phyloP scores from a whole-genome alignment of 2,113 vertebrate species.

The Mastomys coucha region DNA sequence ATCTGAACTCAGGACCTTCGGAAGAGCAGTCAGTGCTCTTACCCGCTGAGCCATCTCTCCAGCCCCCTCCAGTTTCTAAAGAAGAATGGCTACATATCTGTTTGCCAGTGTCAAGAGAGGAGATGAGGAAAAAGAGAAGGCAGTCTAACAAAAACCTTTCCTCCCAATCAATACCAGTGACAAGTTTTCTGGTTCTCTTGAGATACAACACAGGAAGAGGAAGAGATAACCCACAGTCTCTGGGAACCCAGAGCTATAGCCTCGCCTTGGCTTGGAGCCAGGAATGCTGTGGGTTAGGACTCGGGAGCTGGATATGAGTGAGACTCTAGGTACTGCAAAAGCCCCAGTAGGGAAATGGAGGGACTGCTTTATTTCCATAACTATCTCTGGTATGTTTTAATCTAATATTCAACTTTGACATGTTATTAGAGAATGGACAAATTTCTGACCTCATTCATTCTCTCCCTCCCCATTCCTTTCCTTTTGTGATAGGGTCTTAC shows the following conservation, averaged over 20 bases:
- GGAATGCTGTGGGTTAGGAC: not conserved
- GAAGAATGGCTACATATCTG: not conserved
- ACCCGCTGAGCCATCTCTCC: not conserved
- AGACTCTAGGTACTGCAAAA: not conserved
- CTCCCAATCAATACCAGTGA: not conserved
- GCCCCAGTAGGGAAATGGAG: not conserved
- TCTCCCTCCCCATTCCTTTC: not conserved
- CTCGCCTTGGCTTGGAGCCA: not conserved
- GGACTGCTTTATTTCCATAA: not conserved
- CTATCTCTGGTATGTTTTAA: not conserved
- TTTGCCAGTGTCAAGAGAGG: not conserved
- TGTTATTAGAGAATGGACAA: not conserved
- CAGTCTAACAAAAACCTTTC: not conserved
- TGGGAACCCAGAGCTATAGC: not conserved
- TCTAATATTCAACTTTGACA: conserved; percentile 47
- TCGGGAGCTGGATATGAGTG: not conserved
- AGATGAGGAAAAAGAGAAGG: not conserved
- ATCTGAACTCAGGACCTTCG: too few species aligned
- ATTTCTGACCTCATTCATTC: not conserved
- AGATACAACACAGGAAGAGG: not conserved
- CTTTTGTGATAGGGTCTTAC: not conserved
- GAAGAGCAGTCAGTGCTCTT: too few species aligned
- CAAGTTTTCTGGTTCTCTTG: conserved; percentile 32
- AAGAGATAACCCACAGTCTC: conserved; percentile 5
- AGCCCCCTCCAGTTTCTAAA: conserved; percentile 11